Percentiles rank a stretch among this genome's conserved stretches.
These are phyloP conservation scores for Natator depressus DNA, from an alignment of 2,113 vertebrate genomes.

Conservation along the genomic window DNA sequence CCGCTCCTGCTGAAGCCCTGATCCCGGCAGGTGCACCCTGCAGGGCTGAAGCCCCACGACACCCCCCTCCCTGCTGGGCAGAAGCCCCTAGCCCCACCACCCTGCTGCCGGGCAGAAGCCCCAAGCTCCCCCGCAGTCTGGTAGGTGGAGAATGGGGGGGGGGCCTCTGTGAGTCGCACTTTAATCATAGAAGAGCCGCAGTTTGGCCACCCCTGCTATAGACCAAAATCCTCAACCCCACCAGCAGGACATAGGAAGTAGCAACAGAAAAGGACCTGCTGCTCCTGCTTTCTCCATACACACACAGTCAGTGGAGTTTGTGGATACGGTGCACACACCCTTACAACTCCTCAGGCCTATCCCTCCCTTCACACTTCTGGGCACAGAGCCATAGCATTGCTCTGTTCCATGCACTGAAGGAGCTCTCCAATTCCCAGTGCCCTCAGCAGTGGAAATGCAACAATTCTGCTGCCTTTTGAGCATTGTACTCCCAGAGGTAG, in stretches of 20 bases:
- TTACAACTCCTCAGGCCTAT: not conserved
- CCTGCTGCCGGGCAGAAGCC: too few relatives aligned
- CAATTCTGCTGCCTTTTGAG: not conserved
- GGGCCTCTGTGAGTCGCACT: too few relatives aligned
- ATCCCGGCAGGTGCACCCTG: too few relatives aligned
- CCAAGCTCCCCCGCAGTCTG: too few relatives aligned
- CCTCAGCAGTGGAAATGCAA: not conserved
- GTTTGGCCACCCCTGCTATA: too few relatives aligned
- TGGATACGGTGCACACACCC: rapidly evolving
- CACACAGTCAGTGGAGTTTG: not conserved
- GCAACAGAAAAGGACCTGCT: not conserved
- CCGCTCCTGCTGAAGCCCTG: too few relatives aligned
- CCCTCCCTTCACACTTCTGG: not conserved
- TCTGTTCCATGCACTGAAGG: not conserved
- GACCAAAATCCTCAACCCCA: not conserved
- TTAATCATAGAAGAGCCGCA: too few relatives aligned
- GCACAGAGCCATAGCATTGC: not conserved
- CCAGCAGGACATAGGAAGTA: not conserved
- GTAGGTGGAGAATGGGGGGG: too few relatives aligned
- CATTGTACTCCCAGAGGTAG: not conserved
- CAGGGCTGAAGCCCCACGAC: too few relatives aligned
- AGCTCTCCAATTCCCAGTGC: not conserved
- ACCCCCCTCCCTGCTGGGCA: too few relatives aligned
- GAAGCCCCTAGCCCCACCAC: too few relatives aligned
- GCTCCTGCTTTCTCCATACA: rapidly evolving